phyloP scores from a whole-genome alignment of 2,888 invertebrate species.

The Onthophagus sagittarius region DNA sequence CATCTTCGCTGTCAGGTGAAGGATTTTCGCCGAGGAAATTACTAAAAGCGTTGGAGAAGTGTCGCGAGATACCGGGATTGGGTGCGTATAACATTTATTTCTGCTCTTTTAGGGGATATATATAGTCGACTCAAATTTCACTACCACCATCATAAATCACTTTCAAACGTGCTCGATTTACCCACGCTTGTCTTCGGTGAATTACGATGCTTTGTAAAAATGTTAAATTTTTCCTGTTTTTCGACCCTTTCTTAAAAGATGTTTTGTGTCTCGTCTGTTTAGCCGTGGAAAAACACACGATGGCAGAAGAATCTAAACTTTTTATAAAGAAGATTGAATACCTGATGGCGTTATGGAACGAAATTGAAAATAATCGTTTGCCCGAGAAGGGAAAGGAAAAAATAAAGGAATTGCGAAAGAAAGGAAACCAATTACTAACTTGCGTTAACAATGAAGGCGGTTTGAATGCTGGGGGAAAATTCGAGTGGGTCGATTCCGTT shows the following conservation, averaged over 20 bases:
- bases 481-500: constrained; percentile 89
- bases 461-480: constrained; percentile 80
- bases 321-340: constrained; percentile 47
- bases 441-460: constrained; percentile 56
- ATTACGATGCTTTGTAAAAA: neutral
- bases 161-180: neutral
- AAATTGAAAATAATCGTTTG: neutral
- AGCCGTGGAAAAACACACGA: constrained; percentile 39
- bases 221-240: neutral
- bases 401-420: constrained; percentile 16
- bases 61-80: constrained; percentile 24
- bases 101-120: neutral
- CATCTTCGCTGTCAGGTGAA: constrained; percentile 45
- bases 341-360: constrained; percentile 39
- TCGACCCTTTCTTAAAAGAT: neutral
- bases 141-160: neutral
- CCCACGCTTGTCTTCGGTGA: neutral
- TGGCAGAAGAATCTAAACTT: constrained; percentile 47
- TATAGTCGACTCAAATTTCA: neutral
- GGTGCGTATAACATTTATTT: constrained; percentile 15
- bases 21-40: constrained; percentile 35
- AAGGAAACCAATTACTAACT: constrained; percentile 31
- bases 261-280: neutral
- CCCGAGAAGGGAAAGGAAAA: constrained; percentile 19
- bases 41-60: constrained; percentile 43